Percentiles rank a stretch among this genome's conserved stretches.
Evolutionary conservation across 1,140 invertebrate genomes (phyloP).

Genomic region (Papilio aristodemus): DNA sequence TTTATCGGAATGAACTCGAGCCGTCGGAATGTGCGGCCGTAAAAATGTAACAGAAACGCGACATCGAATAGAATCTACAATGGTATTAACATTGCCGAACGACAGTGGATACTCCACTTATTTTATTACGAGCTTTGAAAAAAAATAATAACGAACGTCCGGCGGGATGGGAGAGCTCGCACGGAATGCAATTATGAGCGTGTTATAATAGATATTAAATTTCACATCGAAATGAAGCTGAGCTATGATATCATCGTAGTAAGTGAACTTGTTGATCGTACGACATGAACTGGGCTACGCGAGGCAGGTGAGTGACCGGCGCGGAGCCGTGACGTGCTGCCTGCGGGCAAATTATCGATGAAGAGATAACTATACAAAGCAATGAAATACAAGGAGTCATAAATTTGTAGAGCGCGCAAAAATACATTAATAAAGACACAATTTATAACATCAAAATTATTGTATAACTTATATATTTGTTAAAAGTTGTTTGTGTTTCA

Average conservation of each 20-base stretch:
- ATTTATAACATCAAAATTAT: too few relatives aligned
- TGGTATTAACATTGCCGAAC: not conserved
- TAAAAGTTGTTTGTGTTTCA: too few relatives aligned
- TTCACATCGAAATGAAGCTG: slow-evolving; percentile 24
- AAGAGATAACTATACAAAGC: slow-evolving; percentile 29
- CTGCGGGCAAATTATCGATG: slow-evolving; percentile 30
- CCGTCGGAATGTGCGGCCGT: slow-evolving; percentile 28
- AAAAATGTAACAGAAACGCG: slow-evolving; percentile 33
- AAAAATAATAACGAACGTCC: slow-evolving; percentile 27
- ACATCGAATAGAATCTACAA: slow-evolving; percentile 28
- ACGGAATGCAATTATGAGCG: slow-evolving; percentile 25
- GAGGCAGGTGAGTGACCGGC: slow-evolving; percentile 31
- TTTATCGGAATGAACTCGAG: slow-evolving; percentile 32
- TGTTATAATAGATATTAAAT: slow-evolving; percentile 28
- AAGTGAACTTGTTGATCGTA: slow-evolving; percentile 18
- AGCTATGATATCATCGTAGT: slow-evolving; percentile 32
- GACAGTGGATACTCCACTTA: slow-evolving; percentile 12
- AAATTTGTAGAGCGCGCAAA: not conserved
- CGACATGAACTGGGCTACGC: slow-evolving; percentile 28
- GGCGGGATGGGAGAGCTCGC: slow-evolving; percentile 14
- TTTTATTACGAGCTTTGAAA: slow-evolving; percentile 25
- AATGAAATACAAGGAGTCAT: slow-evolving; percentile 10
- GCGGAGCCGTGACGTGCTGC: slow-evolving; percentile 17
- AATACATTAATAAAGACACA: not conserved
- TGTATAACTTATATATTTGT: too few relatives aligned